These are phyloP conservation scores for Acipenser ruthenus DNA, from an alignment of 2,797 vertebrate species.

Conservation along the genomic window DNA sequence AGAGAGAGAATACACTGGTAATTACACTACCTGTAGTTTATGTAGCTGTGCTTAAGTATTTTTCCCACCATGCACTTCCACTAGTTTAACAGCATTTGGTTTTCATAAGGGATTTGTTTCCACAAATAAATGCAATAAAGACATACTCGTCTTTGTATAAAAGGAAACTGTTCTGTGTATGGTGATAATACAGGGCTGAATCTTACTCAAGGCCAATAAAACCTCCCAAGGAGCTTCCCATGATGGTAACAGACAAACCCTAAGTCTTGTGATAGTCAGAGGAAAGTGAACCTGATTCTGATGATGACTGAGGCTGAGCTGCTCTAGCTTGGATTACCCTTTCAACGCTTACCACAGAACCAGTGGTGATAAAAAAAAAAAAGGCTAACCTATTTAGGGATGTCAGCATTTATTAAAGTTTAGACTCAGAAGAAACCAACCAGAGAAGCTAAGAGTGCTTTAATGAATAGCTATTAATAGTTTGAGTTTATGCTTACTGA, in stretches of 20 bases:
- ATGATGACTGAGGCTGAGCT: neutral
- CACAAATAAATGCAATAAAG: neutral
- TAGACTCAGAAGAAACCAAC: neutral
- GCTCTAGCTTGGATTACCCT: neutral
- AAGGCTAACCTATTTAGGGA: neutral
- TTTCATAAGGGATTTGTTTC: neutral
- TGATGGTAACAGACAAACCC: neutral
- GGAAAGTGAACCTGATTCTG: neutral
- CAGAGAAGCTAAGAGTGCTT: too few species aligned
- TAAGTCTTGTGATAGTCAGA: neutral
- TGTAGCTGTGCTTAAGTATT: neutral
- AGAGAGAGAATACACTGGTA: neutral
- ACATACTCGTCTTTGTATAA: neutral
- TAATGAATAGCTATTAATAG: neutral
- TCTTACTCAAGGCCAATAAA: neutral
- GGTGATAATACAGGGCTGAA: neutral
- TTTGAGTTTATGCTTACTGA: neutral
- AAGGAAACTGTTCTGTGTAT: neutral
- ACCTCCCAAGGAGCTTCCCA: neutral
- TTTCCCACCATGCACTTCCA: neutral
- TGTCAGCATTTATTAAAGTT: neutral
- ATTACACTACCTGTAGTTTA: neutral
- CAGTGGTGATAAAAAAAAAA: neutral
- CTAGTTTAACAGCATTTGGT: neutral
- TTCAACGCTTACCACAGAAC: neutral